Evolutionary conservation across 2,888 invertebrate genomes (phyloP).

Genomic region (Tetragnatha montana): DNA sequence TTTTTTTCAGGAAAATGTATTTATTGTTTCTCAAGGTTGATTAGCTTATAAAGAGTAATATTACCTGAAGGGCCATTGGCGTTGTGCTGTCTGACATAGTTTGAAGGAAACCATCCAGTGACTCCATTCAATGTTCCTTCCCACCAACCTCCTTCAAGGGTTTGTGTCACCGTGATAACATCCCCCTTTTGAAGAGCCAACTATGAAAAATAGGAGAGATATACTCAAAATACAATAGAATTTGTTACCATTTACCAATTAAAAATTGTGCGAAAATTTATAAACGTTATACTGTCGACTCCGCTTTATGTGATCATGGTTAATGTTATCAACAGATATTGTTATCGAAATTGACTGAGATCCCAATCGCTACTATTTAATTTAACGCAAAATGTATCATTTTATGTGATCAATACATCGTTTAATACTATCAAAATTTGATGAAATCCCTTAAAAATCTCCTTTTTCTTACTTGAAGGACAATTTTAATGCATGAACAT

Average conservation of each 20-base stretch:
- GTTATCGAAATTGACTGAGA: too few relatives aligned
- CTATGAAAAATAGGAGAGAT: conserved; percentile 79
- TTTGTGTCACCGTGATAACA: conserved; percentile 96
- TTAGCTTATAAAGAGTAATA: not conserved
- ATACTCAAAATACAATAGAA: conserved; percentile 13
- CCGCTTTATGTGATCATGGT: too few relatives aligned
- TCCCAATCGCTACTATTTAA: too few relatives aligned
- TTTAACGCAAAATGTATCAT: too few relatives aligned
- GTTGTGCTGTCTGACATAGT: conserved; percentile 94
- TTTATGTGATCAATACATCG: too few relatives aligned
- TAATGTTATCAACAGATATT: too few relatives aligned
- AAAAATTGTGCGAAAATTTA: not conserved
- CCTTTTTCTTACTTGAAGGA: too few relatives aligned
- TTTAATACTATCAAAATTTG: too few relatives aligned
- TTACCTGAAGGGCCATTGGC: not conserved
- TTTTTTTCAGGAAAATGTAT: not conserved
- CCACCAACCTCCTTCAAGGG: conserved; percentile 99
- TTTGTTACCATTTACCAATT: conserved; percentile 41
- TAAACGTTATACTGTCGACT: not conserved
- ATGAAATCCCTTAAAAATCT: too few relatives aligned
- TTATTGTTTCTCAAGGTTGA: not conserved
- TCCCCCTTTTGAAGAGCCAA: conserved; percentile 94
- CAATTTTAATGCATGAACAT: too few relatives aligned
- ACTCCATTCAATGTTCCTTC: conserved; percentile 96
- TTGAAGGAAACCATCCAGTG: conserved; percentile 99